phyloP scores from a whole-genome alignment of 1,140 invertebrate species.

The Pseudobourletiella spinata region DNA sequence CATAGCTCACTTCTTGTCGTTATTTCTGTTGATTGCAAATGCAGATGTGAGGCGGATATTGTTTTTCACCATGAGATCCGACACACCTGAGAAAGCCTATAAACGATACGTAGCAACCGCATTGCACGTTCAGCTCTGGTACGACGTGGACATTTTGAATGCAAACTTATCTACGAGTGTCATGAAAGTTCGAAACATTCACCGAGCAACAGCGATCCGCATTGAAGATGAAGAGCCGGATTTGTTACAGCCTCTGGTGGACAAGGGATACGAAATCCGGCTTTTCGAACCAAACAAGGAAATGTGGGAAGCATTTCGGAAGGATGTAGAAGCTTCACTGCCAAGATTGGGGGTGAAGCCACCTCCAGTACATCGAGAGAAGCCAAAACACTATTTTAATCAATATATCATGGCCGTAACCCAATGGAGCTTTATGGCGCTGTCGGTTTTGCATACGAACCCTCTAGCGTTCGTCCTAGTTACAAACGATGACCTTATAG shows the following conservation, averaged over 20 bases:
- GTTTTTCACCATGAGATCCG: neutral
- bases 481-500: conserved; percentile 38
- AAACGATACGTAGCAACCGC: conserved; percentile 12
- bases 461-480: conserved; percentile 35
- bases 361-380: neutral
- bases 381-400: conserved; percentile 16
- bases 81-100: conserved; percentile 6
- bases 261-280: neutral
- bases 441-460: conserved; percentile 39
- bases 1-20: conserved; percentile 2
- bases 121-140: conserved; percentile 13
- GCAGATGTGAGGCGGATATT: conserved; percentile 2
- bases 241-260: neutral
- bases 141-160: neutral
- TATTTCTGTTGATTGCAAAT: conserved; percentile 8
- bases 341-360: no score
- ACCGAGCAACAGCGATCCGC: neutral
- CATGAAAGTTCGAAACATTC: conserved; percentile 1
- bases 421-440: conserved; percentile 42
- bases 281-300: neutral
- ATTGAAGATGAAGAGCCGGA: neutral
- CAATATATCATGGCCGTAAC: conserved; percentile 43
- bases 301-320: conserved; percentile 1
- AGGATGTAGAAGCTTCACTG: neutral
- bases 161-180: neutral